Percentiles rank a stretch among this genome's conserved stretches.
Conservation (phyloP, 2,797 vertebrate species). For the Ceyx erithaca region DNA sequence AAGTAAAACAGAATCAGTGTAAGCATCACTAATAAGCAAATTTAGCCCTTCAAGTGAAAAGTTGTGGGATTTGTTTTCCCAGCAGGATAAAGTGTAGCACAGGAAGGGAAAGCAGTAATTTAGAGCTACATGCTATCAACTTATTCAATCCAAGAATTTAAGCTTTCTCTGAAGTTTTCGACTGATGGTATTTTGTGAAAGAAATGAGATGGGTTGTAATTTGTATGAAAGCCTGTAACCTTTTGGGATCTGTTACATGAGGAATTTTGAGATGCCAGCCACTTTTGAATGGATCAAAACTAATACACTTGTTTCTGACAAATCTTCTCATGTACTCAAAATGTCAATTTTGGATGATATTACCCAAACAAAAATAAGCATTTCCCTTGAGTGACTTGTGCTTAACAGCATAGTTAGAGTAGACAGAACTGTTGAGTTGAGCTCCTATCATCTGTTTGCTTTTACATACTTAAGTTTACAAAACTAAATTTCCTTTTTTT, state of each 20-base stretch:
- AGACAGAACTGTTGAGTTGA: not conserved
- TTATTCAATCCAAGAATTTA: not conserved
- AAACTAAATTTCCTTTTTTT: not conserved
- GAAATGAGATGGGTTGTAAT: not conserved
- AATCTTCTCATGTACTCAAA: not conserved
- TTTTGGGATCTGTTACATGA: not conserved
- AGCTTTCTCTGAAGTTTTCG: not conserved
- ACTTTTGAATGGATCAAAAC: not conserved
- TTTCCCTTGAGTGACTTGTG: not conserved
- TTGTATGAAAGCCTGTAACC: too few relatives aligned
- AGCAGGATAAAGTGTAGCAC: not conserved
- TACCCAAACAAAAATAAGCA: not conserved
- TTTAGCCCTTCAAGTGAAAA: not conserved
- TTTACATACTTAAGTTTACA: not conserved
- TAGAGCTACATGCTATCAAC: not conserved
- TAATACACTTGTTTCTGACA: not conserved
- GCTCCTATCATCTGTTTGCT: not conserved
- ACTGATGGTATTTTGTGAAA: not conserved
- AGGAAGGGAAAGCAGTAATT: not conserved
- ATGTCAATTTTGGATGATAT: not conserved
- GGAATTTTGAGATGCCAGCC: not conserved
- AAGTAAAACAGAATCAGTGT: not conserved
- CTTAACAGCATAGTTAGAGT: not conserved
- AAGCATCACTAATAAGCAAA: not conserved
- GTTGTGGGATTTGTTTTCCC: conserved; percentile 8